Evolutionary conservation across 2,797 vertebrate genomes (phyloP), one percentile per base, ranked within the genome.

Genomic region (Decapterus maruadsi): DNA sequence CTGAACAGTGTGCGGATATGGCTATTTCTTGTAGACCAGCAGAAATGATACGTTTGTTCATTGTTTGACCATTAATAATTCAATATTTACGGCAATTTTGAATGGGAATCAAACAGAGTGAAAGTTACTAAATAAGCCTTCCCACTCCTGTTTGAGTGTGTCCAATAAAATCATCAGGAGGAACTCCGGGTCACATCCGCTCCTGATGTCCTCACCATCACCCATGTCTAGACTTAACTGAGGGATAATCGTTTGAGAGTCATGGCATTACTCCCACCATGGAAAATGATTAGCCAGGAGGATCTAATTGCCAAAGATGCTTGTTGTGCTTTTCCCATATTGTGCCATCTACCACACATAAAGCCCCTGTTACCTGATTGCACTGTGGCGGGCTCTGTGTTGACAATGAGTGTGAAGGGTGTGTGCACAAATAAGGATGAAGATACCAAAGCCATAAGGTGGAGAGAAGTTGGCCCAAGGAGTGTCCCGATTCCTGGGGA

Each of bases 381-480:
- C 67, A 17, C 34, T 46, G 53, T 40, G 50, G 58, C 29, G 38
- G n/a, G 26, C 70, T 50, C 70, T 72, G 77, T 72, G 67, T 57
- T 53, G 38, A 65, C 53, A 77, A 43, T 76, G 63, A 75, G 70
- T 71, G 76, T 62, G 50, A 36, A 77, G 80, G 82, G 87, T 77
- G 85, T 77, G 85, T 89, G 84, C 72, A 77, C 66, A 82, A 89
- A 90, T 48, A 90, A 53, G 77, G 68, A 78, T 62, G 14, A 63
- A 82, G 80, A 79, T 9, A 55, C 78, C 69, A 84, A 87, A 83
- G 70, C 83, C 60, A 20, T 64, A 72, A 84, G 82, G 79, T 72
- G 61, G 77, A 61, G 70, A 85, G 22, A 86, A 81, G 88, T 93
- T 92, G 82, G 68, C 75, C 79, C 63, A 94, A 92, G 91, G 90